A percentile compares a stretch with the other conserved stretches of the same genome.
These are phyloP conservation scores for Rhysida immarginata DNA, from an alignment of 1,140 invertebrate species.

Conservation along the genomic window DNA sequence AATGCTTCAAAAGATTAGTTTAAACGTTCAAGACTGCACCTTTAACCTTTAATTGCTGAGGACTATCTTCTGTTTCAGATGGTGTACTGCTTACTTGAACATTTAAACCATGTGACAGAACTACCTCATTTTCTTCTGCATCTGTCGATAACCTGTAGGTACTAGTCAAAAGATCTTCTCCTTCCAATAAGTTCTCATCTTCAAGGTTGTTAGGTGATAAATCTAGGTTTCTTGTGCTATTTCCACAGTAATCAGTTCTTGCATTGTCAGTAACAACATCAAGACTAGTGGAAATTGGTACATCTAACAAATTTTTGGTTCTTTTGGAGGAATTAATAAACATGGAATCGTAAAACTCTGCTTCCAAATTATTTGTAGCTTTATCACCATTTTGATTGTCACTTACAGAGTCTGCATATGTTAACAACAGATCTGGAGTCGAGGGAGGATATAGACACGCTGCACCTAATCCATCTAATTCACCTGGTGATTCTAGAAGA, in stretches of 20 bases:
- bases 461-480: not conserved
- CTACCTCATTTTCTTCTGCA: not conserved
- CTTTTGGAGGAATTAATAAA: not conserved
- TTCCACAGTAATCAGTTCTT: not conserved
- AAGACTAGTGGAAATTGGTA: not conserved
- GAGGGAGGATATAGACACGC: not conserved
- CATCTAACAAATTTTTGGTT: not conserved
- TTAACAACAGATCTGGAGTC: not conserved
- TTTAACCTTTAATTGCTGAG: not conserved
- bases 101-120: not conserved
- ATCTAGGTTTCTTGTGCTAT: not conserved
- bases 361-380: not conserved
- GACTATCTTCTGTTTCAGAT: not conserved
- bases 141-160: not conserved
- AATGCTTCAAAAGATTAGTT: too few species aligned
- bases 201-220: not conserved
- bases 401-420: not conserved
- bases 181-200: not conserved
- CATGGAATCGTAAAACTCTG: not conserved
- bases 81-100: not conserved
- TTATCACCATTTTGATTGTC: not conserved
- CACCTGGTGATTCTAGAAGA: conserved; percentile 12
- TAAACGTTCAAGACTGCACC: not conserved
- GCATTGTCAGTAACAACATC: not conserved
- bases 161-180: not conserved